phyloP scores from a whole-genome alignment of 2,888 invertebrate species.

The Neoitamus cyanurus region DNA sequence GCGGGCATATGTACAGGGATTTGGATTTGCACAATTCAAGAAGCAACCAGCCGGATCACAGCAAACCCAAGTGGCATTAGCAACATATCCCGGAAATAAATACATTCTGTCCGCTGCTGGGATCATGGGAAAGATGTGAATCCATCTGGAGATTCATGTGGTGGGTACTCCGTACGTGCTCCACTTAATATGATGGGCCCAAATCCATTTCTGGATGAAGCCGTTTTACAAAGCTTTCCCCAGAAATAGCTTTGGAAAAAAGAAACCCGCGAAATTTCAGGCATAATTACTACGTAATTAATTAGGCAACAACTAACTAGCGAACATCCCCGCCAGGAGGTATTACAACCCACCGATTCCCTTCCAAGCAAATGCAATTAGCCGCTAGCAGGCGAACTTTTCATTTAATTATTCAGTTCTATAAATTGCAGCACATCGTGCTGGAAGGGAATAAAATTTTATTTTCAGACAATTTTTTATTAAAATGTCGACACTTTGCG shows the following conservation, averaged over 20 bases:
- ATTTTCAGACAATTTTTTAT: neutral
- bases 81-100: neutral
- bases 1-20: neutral
- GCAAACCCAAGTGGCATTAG: neutral
- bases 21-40: neutral
- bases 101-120: neutral
- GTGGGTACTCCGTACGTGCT: neutral
- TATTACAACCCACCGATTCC: neutral
- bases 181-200: neutral
- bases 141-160: neutral
- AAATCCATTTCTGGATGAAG: neutral
- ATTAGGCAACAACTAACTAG: neutral
- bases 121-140: neutral
- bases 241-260: no score
- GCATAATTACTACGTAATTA: neutral
- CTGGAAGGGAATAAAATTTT: neutral
- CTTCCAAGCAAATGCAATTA: neutral
- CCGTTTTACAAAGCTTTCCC: no score
- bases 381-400: neutral
- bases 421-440: neutral
- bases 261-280: neutral
- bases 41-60: neutral
- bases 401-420: neutral
- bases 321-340: neutral
- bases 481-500: neutral